Base-by-base conservation (phyloP, 2,113 vertebrate genomes). In the Abramis brama region DNA sequence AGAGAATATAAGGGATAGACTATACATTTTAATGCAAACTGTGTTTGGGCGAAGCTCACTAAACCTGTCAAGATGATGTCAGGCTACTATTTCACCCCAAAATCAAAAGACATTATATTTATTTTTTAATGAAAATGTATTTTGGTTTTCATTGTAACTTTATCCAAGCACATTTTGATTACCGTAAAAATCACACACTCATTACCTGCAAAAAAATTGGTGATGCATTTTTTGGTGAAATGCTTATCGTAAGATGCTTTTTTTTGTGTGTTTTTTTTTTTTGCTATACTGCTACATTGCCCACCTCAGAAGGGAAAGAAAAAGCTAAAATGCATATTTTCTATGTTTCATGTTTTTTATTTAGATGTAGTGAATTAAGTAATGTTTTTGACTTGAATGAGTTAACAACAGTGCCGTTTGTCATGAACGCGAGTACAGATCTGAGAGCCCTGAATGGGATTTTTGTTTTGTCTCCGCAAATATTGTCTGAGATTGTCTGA, bases 361-460 rank as follows among this genome's bases (percentile, higher is more conserved):
- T 11, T 1, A 30, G 60, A 62, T 62, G 25, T 66, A 30, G 13
- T 17, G 0, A 62, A 25, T 2, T 64, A 30, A 30, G 12, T 27
- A 64, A 66, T 30, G 62, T 7, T 66, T 66, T 5, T 66, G 19
- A 21, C 30, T 68, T 17, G 6, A 74, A 47, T 25, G 5, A 75
- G 13, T 47, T 12, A 23, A 75, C 6, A 27, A 25, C n/a, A 7
- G 25, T 27, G 74, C 17, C 27, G 21, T 78, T 79, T 43, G 70
- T 79, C 55, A 66, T 80, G 55, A 73, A 50, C 10, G 19, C 55
- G 15, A 50, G 5, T 45, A 78, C 15, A 70, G 21, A 60, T 76
- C 73, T 62, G 55, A 39, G 59, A 30, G 30, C 13, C 57, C 78
- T 78, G 74, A 84, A 60, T 73, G 70, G 23, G 47, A 68, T 76